Evolutionary conservation across 1,140 invertebrate genomes (phyloP), one percentile per base, ranked within the genome.

Genomic region (Wasmannia auropunctata): DNA sequence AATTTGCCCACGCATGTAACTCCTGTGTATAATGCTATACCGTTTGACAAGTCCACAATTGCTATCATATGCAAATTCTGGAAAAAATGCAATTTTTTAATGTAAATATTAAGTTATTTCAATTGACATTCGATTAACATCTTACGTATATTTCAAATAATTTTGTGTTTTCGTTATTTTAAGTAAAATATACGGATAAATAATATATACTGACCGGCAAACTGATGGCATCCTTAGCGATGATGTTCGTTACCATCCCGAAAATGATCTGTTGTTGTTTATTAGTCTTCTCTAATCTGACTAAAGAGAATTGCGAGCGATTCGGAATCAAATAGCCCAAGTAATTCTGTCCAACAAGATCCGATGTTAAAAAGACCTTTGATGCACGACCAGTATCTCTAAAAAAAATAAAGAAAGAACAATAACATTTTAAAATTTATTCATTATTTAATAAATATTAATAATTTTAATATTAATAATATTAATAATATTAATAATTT

Each of bases 1-100:
- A 99, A 96, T 94, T 98, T 98, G n/a, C 98, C 98, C 37, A 99
- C 96, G 87, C 97, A 95, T 56, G 95, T 96, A 3, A 97, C 96
- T 19, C 98, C 98, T 5, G 97, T 98, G 93, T 98, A 98, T 19
- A 99, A 94, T n/a, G 97, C 96, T n/a, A 99, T 96, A 87, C 96
- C 97, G 14, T 97, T 97, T 65, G 95, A 96, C 31, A 97, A 95
- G 95, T 99, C 98, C 40, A 99, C 96, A 31, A 98, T 95, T 0
- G 98, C 97, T 58, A 98, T 97, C 97, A 99, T 97, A 85, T 98
- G 97, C 80, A 98, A 94, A 91, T 96, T 95, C 96, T 97, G 25
- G 16, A 88, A 87, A 72, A 58, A 56, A 58, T 3, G n/a, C 6
- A 25, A 60, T 28, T 40, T 37, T n/a, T n/a, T n/a, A n/a, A n/a